Evolutionary conservation across 1,140 invertebrate genomes (phyloP), one percentile per base, ranked within the genome.

Genomic region (Lepidotrigona ventralis): DNA sequence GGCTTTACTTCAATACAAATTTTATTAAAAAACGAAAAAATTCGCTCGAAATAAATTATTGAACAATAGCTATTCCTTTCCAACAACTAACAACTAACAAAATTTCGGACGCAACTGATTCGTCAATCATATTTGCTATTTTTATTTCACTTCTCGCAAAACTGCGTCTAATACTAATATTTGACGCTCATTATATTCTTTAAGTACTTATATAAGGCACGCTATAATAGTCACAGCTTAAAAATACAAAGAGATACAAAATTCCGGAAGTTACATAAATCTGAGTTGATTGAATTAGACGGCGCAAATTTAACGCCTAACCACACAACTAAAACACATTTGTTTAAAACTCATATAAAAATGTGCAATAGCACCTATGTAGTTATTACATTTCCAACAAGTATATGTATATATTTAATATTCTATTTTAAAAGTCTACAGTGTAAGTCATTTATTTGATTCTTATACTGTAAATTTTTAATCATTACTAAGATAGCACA

Each of bases 191-290:
- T 29, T 11, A 70, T 21, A 29, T 29, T 46, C n/a, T 39, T 53
- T 51, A 76, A 69, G 12, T 69, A 69, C 69, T 19, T 77, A 58
- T 54, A 77, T 82, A 82, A 82, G 73, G 80, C 80, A 82, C 73
- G 26, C 72, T 33, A 69, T n/a, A 69, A 46, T 77, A 2, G 53
- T 76, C 53, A 58, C 53, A 69, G 39, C 54, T 69, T 58, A 23
- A 60, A 77, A 82, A 69, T 66, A 66, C 6, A 39, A 63, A 54
- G 19, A 54, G 29, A 64, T 56, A 60, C 19, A 63, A 80, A 74
- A 21, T 64, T 64, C 8, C 29, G 58, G 29, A 74, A 39, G n/a
- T 81, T 51, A 81, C 64, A 73, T 60, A 19, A n/a, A 60, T 60
- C 17, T 46, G 21, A 21, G 8, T 33, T 14, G 9, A 26, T 64